Conservation (phyloP, 2,888 invertebrate species). For the Uloborus plumipes region DNA sequence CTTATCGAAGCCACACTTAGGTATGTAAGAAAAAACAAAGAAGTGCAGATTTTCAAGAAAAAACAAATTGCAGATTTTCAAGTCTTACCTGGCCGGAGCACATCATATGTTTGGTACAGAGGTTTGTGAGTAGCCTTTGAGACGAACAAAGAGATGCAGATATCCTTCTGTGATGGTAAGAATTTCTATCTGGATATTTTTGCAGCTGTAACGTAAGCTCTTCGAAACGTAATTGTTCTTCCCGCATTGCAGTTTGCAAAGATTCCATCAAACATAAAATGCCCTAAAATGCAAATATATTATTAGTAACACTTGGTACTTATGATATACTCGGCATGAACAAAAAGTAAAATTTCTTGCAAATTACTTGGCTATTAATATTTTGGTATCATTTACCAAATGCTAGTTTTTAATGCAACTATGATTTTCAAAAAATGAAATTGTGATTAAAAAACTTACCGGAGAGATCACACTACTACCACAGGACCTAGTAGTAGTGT, state of each 20-base stretch:
- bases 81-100: constrained; percentile 72
- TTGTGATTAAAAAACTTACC: too few species aligned
- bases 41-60: not conserved
- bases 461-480: too few species aligned
- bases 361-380: too few species aligned
- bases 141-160: constrained; percentile 71
- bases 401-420: too few species aligned
- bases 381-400: too few species aligned
- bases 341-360: too few species aligned
- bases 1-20: too few species aligned
- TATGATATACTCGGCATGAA: too few species aligned
- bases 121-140: constrained; percentile 70
- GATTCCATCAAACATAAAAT: constrained; percentile 71
- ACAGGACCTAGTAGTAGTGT: too few species aligned
- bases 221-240: constrained; percentile 72
- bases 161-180: constrained; percentile 70
- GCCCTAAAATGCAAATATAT: constrained; percentile 66
- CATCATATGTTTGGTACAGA: constrained; percentile 72
- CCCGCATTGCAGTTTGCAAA: constrained; percentile 72
- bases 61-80: not conserved
- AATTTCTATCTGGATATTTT: constrained; percentile 68
- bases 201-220: constrained; percentile 69
- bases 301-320: too few species aligned
- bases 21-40: not conserved
- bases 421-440: too few species aligned